A percentile compares a stretch with the other conserved stretches of the same genome.
phyloP scores from a whole-genome alignment of 2,888 invertebrate species.

The Malthinus flaveolus region DNA sequence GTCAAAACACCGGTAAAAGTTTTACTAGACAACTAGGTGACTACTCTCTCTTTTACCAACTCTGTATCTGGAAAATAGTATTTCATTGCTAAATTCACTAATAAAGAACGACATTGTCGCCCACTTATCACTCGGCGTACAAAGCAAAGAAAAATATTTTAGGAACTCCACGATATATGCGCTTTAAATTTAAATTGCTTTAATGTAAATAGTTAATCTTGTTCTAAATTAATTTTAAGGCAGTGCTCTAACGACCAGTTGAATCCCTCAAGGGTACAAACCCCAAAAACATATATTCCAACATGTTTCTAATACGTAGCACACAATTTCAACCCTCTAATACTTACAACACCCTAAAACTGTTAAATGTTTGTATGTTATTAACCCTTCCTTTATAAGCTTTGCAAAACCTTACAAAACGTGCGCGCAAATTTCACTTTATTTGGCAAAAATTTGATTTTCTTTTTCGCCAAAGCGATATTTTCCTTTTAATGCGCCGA shows the following conservation, averaged over 20 bases:
- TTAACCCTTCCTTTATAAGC: conserved; percentile 8
- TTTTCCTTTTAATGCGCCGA: background rate
- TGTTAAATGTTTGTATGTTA: conserved; percentile 10
- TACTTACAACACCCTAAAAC: conserved; percentile 12
- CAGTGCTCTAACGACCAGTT: conserved; percentile 54
- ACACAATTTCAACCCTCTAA: conserved; percentile 13
- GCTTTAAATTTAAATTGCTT: conserved; percentile 1
- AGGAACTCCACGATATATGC: too few relatives aligned
- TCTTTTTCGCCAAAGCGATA: background rate
- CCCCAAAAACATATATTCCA: conserved; percentile 37
- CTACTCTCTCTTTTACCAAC: too few relatives aligned
- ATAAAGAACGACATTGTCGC: too few relatives aligned
- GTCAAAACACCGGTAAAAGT: too few relatives aligned
- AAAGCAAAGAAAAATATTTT: too few relatives aligned
- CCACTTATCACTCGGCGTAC: too few relatives aligned
- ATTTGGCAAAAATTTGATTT: background rate
- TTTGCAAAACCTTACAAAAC: background rate
- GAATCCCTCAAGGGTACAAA: conserved; percentile 37
- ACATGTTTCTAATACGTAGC: conserved; percentile 27
- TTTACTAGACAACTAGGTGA: too few relatives aligned
- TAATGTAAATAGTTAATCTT: conserved; percentile 8
- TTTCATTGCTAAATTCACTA: too few relatives aligned
- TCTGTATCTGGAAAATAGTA: too few relatives aligned
- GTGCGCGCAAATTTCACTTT: background rate
- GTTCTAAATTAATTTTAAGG: conserved; percentile 52